phyloP scores from a whole-genome alignment of 1,140 invertebrate species.

The Drosophila sproati region DNA sequence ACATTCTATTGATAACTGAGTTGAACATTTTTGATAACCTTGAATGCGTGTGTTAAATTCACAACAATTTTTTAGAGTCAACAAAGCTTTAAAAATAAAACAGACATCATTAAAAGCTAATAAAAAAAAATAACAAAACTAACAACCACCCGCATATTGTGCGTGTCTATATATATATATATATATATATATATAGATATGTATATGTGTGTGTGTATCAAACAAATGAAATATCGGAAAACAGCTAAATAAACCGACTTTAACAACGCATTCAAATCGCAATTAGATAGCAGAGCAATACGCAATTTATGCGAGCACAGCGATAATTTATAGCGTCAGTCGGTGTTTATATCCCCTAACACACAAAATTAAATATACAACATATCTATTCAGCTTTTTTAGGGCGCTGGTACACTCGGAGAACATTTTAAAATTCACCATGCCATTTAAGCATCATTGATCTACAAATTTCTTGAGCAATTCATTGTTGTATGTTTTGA shows the following conservation, averaged over 20 bases:
- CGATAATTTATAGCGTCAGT: constrained; percentile 39
- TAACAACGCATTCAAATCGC: constrained; percentile 31
- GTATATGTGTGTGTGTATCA: not conserved
- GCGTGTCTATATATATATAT: not conserved
- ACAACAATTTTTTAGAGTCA: constrained; percentile 9
- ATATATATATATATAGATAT: not conserved
- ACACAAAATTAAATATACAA: not conserved
- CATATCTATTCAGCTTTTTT: not conserved
- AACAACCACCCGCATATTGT: constrained; percentile 31
- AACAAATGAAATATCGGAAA: constrained; percentile 29
- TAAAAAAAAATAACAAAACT: constrained; percentile 10
- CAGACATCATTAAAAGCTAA: not conserved
- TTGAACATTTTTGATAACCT: constrained; percentile 33
- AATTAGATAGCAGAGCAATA: constrained; percentile 30
- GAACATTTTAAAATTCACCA: not conserved
- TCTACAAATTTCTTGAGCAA: too few species aligned
- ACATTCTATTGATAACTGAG: constrained; percentile 18
- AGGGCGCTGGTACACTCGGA: not conserved
- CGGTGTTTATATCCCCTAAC: not conserved
- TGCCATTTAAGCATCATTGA: too few species aligned
- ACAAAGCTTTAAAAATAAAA: constrained; percentile 16
- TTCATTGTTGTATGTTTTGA: too few species aligned
- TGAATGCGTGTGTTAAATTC: constrained; percentile 32
- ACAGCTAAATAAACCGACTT: constrained; percentile 32
- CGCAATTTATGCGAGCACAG: constrained; percentile 8